Evolutionary conservation across 2,888 invertebrate genomes (phyloP).

Genomic region (Leptinotarsa peninsularis): DNA sequence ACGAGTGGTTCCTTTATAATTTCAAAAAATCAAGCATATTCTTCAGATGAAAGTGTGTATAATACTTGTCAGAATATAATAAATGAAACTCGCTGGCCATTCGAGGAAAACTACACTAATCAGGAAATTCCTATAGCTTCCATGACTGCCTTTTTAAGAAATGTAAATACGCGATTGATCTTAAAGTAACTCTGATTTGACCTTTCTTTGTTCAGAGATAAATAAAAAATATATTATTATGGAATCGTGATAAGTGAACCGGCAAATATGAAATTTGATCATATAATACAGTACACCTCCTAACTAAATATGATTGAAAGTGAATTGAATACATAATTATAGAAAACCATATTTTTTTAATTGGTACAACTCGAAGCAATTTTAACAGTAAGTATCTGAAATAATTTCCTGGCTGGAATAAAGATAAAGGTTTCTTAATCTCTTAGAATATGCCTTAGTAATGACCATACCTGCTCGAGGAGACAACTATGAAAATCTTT

Average conservation of each 20-base stretch:
- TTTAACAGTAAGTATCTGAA: no score
- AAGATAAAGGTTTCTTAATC: neutral
- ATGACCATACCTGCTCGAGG: neutral
- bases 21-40: neutral
- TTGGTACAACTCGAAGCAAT: no score
- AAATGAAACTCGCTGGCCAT: neutral
- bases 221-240: neutral
- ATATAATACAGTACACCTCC: neutral
- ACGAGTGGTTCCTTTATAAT: neutral
- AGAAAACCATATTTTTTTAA: no score
- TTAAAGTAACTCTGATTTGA: neutral
- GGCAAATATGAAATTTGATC: constrained; percentile 2
- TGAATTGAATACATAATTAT: no score
- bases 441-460: neutral
- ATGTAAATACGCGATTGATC: neutral
- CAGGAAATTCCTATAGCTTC: neutral
- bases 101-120: neutral
- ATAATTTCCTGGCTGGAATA: neutral
- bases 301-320: neutral
- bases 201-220: constrained; percentile 2
- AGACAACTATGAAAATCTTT: neutral
- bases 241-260: neutral
- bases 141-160: neutral
- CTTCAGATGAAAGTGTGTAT: neutral
- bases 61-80: neutral